Evolutionary conservation across 2,888 invertebrate genomes (phyloP).

Genomic region (Diaprepes abbreviatus): DNA sequence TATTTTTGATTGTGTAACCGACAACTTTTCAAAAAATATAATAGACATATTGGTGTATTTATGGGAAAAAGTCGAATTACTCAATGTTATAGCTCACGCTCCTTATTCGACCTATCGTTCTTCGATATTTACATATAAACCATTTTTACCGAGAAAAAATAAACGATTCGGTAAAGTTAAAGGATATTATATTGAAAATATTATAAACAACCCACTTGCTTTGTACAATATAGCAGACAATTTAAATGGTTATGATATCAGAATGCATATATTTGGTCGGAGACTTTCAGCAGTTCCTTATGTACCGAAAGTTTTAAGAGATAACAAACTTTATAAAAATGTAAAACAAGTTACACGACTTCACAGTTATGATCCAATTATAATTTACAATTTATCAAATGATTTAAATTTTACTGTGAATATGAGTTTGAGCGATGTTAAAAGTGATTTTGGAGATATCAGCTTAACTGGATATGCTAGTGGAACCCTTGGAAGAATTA

Average conservation of each 20-base stretch:
- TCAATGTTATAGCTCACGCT: conserved; percentile 19
- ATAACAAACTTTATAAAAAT: not conserved
- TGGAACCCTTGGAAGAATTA: conserved; percentile 14
- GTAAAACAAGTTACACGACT: not conserved
- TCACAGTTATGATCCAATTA: conserved; percentile 16
- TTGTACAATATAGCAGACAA: conserved; percentile 10
- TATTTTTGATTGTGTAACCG: not conserved
- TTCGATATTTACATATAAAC: conserved; percentile 3
- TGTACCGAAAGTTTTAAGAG: conserved; percentile 1
- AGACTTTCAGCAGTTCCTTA: conserved; percentile 1
- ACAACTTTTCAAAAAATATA: not conserved
- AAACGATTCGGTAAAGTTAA: not conserved
- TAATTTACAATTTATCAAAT: conserved; percentile 7
- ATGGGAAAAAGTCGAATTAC: not conserved
- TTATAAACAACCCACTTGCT: not conserved
- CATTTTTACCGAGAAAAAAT: not conserved
- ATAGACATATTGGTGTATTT: not conserved
- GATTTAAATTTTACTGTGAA: conserved; percentile 18
- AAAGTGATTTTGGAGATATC: conserved; percentile 17
- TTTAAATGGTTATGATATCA: not conserved
- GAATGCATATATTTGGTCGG: conserved; percentile 14
- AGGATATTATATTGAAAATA: not conserved
- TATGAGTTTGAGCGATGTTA: not conserved
- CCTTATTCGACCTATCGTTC: not conserved
- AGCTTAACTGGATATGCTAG: not conserved